Conservation (phyloP, 2,888 invertebrate species). For the Trissolcus japonicus region DNA sequence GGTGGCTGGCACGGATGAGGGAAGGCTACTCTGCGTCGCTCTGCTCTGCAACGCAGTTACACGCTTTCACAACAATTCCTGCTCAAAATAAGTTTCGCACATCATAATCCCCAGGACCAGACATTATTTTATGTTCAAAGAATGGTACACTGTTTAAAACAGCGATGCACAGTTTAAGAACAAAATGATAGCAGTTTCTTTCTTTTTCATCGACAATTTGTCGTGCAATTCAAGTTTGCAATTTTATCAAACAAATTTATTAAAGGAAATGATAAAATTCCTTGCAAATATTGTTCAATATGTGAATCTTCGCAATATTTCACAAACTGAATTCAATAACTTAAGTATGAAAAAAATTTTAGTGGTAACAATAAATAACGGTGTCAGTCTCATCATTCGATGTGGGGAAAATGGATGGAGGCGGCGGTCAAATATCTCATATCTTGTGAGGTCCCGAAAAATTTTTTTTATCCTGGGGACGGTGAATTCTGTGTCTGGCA, state of each 20-base stretch:
- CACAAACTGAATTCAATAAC: conserved; percentile 8
- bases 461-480: conserved; percentile 11
- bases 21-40: conserved; percentile 53
- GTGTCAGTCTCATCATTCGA: conserved; percentile 18
- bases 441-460: conserved; percentile 23
- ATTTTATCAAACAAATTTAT: not conserved
- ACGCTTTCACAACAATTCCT: conserved; percentile 60
- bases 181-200: not conserved
- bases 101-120: conserved; percentile 50
- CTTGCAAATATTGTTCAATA: not conserved
- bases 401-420: conserved; percentile 19
- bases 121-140: conserved; percentile 38
- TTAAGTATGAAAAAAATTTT: conserved; percentile 8
- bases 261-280: not conserved
- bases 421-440: conserved; percentile 28
- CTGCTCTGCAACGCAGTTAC: conserved; percentile 61
- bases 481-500: conserved; percentile 45
- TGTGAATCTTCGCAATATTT: not conserved
- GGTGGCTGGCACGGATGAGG: conserved; percentile 60
- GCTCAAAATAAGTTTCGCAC: conserved; percentile 64
- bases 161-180: not conserved
- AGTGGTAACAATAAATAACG: conserved; percentile 16
- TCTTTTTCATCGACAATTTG: not conserved
- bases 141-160: conserved; percentile 19
- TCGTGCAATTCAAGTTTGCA: too few species aligned